Conservation (phyloP, 2,888 invertebrate species). For the Muscina levida region DNA sequence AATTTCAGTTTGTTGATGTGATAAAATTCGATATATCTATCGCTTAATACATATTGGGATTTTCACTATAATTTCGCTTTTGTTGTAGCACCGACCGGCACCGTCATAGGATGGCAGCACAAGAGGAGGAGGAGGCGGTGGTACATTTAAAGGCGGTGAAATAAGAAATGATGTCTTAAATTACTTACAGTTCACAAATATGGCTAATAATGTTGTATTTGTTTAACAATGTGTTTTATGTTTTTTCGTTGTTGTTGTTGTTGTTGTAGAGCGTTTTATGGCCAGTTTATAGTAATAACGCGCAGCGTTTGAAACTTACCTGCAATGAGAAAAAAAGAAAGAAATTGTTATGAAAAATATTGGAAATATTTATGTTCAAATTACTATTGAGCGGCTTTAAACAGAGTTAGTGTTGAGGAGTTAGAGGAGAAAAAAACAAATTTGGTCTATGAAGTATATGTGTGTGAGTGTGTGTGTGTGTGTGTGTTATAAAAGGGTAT, state of each 20-base stretch:
- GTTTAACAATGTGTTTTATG: background rate
- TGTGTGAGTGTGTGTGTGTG: too few species aligned
- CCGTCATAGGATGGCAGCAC: too few species aligned
- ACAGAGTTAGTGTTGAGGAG: background rate
- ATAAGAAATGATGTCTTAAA: slow-evolving; percentile 38
- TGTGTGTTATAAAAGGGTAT: too few species aligned
- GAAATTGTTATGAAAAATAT: slow-evolving; percentile 24
- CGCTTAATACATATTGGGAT: background rate
- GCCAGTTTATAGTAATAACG: slow-evolving; percentile 36
- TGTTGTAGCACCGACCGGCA: too few species aligned
- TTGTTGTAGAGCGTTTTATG: slow-evolving; percentile 21
- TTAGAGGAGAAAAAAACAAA: too few species aligned
- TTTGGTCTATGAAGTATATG: too few species aligned
- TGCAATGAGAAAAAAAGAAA: slow-evolving; percentile 48
- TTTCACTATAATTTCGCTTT: background rate
- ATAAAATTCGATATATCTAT: slow-evolving; percentile 54
- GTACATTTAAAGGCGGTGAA: background rate
- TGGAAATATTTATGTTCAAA: slow-evolving; percentile 34
- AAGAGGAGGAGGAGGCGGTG: too few species aligned
- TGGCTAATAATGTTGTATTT: slow-evolving; percentile 30
- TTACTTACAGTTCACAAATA: slow-evolving; percentile 56
- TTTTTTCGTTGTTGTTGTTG: slow-evolving; percentile 29
- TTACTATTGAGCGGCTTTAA: slow-evolving; percentile 14
- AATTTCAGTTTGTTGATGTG: slow-evolving; percentile 56
- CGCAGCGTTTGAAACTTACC: slow-evolving; percentile 60